A percentile compares a stretch with the other conserved stretches of the same genome.
phyloP scores from a whole-genome alignment of 2,113 vertebrate species.

The Sorex fumeus region DNA sequence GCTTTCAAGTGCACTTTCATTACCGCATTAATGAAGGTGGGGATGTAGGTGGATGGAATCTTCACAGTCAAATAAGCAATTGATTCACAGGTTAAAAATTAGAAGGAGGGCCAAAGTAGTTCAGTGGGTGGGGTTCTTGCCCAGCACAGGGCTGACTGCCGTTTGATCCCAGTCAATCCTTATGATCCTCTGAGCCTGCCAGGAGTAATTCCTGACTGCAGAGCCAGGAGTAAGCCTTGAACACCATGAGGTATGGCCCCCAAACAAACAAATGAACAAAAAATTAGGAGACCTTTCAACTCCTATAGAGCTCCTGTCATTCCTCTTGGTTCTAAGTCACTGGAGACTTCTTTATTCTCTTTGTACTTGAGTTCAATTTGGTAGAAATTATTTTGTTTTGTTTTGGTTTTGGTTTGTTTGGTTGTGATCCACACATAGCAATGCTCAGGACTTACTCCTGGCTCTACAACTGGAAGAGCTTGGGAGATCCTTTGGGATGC shows the following conservation, averaged over 20 bases:
- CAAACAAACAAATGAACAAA: neutral
- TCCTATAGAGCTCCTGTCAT: neutral
- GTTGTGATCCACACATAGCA: too few species aligned
- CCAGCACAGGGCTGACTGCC: too few species aligned
- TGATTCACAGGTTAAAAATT: neutral
- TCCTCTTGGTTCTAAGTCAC: neutral
- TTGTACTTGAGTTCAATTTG: neutral
- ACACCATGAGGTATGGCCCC: too few species aligned
- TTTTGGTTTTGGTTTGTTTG: too few species aligned
- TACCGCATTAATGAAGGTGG: neutral
- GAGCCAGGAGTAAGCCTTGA: too few species aligned
- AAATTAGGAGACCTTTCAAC: neutral
- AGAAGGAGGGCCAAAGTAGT: neutral
- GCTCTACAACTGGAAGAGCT: too few species aligned
- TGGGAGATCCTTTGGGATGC: too few species aligned
- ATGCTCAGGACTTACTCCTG: too few species aligned
- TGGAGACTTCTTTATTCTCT: neutral
- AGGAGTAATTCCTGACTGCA: too few species aligned
- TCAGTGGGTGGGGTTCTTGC: too few species aligned
- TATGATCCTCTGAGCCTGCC: too few species aligned
- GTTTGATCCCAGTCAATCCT: too few species aligned
- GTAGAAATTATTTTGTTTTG: neutral
- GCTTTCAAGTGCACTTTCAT: neutral
- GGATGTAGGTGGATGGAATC: neutral
- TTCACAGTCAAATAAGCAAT: neutral